phyloP scores from a whole-genome alignment of 2,113 vertebrate genomes.

The Syngnathus typhle region DNA sequence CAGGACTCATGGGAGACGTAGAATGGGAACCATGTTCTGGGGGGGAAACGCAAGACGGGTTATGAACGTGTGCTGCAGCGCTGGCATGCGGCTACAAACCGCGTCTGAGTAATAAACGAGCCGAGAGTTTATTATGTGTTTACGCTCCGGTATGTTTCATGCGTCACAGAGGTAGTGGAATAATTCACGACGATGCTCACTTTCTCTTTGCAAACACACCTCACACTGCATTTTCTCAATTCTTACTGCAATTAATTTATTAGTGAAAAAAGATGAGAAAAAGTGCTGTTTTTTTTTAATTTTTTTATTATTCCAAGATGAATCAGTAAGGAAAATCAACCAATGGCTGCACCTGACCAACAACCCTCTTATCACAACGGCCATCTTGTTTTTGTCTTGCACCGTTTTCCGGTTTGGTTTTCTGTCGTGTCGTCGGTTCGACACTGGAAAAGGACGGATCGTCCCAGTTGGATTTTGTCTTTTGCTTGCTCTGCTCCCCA shows the following conservation, averaged over 20 bases:
- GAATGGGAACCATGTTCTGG: not conserved
- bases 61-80: slow-evolving; percentile 15
- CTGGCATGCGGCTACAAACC: slow-evolving; percentile 23
- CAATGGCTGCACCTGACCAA: not conserved
- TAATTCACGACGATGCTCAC: not conserved
- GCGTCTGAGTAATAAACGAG: slow-evolving; percentile 64
- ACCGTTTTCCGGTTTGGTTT: slow-evolving; percentile 6
- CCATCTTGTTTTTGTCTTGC: not conserved
- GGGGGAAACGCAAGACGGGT: slow-evolving; percentile 22
- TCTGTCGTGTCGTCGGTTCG: slow-evolving; percentile 16
- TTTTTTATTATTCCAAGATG: no score
- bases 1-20: slow-evolving; percentile 6
- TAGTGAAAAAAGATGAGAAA: no score
- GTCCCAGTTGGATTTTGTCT: slow-evolving; percentile 13
- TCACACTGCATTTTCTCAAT: no score
- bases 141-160: slow-evolving; percentile 58
- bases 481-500: slow-evolving; percentile 36
- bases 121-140: slow-evolving; percentile 66
- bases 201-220: no score
- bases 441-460: slow-evolving; percentile 17
- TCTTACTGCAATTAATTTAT: no score
- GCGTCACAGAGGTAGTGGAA: slow-evolving; percentile 1
- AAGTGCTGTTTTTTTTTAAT: no score
- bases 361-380: not conserved
- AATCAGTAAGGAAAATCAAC: not conserved